A percentile compares a stretch with the other conserved stretches of the same genome.
These are phyloP conservation scores for Catotricha subobsoleta DNA, from an alignment of 2,888 invertebrate species.

Conservation along the genomic window DNA sequence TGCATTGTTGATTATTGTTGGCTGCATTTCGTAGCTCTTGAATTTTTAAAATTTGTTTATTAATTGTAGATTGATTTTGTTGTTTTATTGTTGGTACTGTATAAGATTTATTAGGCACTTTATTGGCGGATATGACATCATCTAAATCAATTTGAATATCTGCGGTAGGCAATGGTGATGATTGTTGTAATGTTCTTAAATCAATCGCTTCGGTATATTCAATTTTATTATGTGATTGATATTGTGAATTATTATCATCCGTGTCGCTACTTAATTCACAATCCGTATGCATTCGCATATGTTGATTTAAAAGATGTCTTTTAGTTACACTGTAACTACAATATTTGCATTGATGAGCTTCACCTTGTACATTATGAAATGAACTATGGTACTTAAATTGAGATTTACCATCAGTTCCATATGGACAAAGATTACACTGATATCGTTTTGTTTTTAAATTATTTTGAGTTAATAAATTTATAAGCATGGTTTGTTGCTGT, in stretches of 20 bases:
- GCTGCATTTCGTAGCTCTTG: not conserved
- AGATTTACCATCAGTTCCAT: slow-evolving; percentile 68
- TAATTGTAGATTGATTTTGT: not conserved
- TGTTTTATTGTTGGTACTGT: slow-evolving; percentile 12
- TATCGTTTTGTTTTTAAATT: slow-evolving; percentile 49
- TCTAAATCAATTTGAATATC: slow-evolving; percentile 13
- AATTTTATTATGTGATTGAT: slow-evolving; percentile 18
- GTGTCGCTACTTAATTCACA: no score
- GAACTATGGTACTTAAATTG: slow-evolving; percentile 77
- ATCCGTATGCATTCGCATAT: not conserved
- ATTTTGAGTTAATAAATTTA: not conserved
- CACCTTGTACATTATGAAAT: slow-evolving; percentile 46
- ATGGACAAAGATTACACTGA: slow-evolving; percentile 64
- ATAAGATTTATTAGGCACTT: slow-evolving; percentile 24
- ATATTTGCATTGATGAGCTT: slow-evolving; percentile 50
- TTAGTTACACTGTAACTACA: slow-evolving; percentile 73
- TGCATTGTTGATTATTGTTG: not conserved
- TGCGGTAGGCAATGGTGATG: slow-evolving; percentile 18
- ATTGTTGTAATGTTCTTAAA: slow-evolving; percentile 22
- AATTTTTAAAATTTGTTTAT: not conserved
- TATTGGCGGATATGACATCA: slow-evolving; percentile 8
- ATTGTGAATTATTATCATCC: not conserved
- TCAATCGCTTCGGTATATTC: slow-evolving; percentile 49
- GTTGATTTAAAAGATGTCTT: slow-evolving; percentile 32
- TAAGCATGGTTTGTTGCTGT: not conserved